Base-by-base conservation (phyloP, 2,888 invertebrate species). In the Drosophila trichaetosa region DNA sequence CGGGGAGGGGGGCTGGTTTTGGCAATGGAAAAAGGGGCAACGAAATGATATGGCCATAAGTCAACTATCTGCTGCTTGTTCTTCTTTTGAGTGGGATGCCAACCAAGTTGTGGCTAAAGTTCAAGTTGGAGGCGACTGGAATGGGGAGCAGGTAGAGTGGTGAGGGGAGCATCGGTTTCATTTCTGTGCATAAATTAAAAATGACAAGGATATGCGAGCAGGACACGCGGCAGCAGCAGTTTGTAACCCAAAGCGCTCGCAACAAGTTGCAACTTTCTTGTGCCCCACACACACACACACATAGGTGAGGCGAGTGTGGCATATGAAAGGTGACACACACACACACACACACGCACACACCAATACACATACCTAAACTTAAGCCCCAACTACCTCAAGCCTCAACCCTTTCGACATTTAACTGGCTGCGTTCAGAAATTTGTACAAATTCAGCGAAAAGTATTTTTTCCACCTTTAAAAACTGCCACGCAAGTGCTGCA, bases 401-500 rank as follows among this genome's bases (percentile, higher is more conserved):
- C 62, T 46, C 54, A 69, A 49, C 57, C 70, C 70, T 69, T 69
- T 69, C 38, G 59, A 73, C 77, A 80, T 67, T 66, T 46, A 67
- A 53, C 58, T 75, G 71, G 51, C 69, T 64, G 63, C 53, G 52
- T 54, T 73, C 40, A 36, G 64, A 62, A 76, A 89, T 75, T 87
- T 90, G 82, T 90, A 87, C 87, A 83, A 89, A 87, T 90, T 87
- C 87, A 87, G 87, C 87, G 90, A 89, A 87, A 87, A 87, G 83
- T 87, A 89, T 90, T 85, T 88, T 83, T 87, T 87, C 73, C 87
- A 89, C 87, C 87, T 87, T 89, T 82, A 86, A 90, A 87, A 86
- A 78, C 52, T 64, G 81, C 49, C 51, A 62, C 52, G 53, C 40
- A 40, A 62, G 59, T 42, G 52, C 27, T 21, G 40, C 38, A 59